Base-by-base conservation (phyloP, 2,797 vertebrate species). In the Eospalax fontanierii region DNA sequence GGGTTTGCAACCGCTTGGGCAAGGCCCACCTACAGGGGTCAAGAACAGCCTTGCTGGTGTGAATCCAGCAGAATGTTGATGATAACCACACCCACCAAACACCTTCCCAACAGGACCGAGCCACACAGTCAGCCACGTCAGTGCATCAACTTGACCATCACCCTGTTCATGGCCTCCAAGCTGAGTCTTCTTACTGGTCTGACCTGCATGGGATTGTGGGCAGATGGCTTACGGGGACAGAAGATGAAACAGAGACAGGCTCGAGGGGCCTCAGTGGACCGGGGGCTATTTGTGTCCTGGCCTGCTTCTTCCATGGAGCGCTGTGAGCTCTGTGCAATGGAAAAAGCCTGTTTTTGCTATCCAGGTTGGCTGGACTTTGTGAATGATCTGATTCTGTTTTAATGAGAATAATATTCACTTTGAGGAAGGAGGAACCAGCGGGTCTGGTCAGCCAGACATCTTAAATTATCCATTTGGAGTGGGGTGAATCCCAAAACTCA, bases 331-430 rank as follows among this genome's bases (percentile, higher is more conserved):
- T 7, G 3, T 22, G n/a, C 3, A 19, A 85, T 38, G 5, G 11
- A 30, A 16, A 38, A 9, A 46, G 4, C 26, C 21, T 40, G 30
- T 30, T 50, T 0, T 18, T 0, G 1, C 68, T 68, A 28, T 82
- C 35, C 54, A 15, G 15, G 22, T 54, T 1, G n/a, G 40, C 6
- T 14, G 22, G 70, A 74, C 59, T 83, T 91, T 46, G 7, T 1
- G 9, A 57, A 71, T n/a, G 79, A 65, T 68, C 92, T 92, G 92
- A 80, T 90, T 63, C 30, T 75, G 82, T 81, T 94, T 90, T 94
- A 86, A 94, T 50, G 65, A 90, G 90, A 94, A 90, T 70, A 86
- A 81, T 73, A 63, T 94, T 95, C 65, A 43, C 78, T 93, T 71
- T 6, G 6, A 85, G 86, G 90, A 92, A 65, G 82, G 90, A 68